Evolutionary conservation across 2,113 vertebrate species (phyloP).

Genomic region (Thomomys bottae): DNA sequence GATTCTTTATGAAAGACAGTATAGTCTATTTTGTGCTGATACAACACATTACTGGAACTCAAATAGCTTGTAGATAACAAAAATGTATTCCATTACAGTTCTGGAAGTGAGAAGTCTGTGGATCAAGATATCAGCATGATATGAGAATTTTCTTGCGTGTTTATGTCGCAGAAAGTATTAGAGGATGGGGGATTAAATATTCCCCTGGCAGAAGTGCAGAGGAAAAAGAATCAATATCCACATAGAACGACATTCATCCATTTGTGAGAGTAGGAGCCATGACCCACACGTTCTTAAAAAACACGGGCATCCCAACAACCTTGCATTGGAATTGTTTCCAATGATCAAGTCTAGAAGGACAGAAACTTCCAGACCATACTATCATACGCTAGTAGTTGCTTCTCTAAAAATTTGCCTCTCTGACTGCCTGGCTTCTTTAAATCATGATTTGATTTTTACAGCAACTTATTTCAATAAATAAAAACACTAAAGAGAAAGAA

Average conservation of each 20-base stretch:
- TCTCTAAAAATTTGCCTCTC: not conserved
- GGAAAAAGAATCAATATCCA: not conserved
- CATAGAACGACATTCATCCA: not conserved
- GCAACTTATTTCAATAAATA: not conserved
- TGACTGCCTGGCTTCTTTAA: not conserved
- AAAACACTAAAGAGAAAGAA: not conserved
- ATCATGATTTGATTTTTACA: not conserved
- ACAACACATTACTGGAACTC: not conserved
- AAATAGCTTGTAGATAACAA: not conserved
- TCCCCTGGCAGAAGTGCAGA: not conserved
- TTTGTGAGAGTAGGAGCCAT: not conserved
- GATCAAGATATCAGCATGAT: no score
- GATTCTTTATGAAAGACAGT: not conserved
- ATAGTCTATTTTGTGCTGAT: not conserved
- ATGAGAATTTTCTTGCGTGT: not conserved
- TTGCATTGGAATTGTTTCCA: not conserved
- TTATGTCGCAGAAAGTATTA: no score
- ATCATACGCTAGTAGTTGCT: not conserved
- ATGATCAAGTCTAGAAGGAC: not conserved
- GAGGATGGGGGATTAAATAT: not conserved
- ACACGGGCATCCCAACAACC: not conserved
- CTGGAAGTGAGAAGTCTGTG: not conserved
- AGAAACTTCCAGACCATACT: not conserved
- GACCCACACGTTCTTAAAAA: not conserved
- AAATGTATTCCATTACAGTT: not conserved